A percentile compares a stretch with the other conserved stretches of the same genome.
Evolutionary conservation across 2,113 vertebrate species (phyloP).

Genomic region (Kryptolebias marmoratus): DNA sequence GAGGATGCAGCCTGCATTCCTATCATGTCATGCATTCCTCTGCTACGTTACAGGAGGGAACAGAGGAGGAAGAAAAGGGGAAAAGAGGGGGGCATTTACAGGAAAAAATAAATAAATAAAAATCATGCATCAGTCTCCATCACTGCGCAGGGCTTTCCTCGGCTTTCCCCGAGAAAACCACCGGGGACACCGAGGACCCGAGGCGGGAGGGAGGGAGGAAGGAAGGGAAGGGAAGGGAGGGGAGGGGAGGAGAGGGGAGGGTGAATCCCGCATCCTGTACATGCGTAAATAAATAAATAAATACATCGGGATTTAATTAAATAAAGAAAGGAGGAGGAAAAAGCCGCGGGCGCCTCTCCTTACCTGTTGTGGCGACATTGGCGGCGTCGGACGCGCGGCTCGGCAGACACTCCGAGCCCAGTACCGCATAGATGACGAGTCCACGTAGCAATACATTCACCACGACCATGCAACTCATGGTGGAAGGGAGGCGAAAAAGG

Average conservation of each 20-base stretch:
- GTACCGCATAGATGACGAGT: conserved; percentile 85
- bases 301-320: conserved; percentile 9
- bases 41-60: background rate
- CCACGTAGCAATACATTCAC: conserved; percentile 81
- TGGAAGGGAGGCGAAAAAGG: conserved; percentile 47
- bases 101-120: background rate
- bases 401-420: conserved; percentile 76
- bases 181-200: background rate
- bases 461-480: conserved; percentile 77
- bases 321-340: no score
- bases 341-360: conserved; percentile 17
- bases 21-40: conserved; percentile 59
- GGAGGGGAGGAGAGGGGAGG: background rate
- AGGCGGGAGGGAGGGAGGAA: no score
- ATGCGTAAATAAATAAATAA: conserved; percentile 40
- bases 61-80: no score
- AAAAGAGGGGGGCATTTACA: background rate
- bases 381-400: conserved; percentile 63
- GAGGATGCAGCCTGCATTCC: conserved; percentile 50
- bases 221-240: background rate
- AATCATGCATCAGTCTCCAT: conserved; percentile 36
- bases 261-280: conserved; percentile 8
- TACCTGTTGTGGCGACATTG: conserved; percentile 78
- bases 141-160: conserved; percentile 58
- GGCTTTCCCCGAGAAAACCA: conserved; percentile 57